phyloP scores from a whole-genome alignment of 2,888 invertebrate genomes.

The Noctua comes region DNA sequence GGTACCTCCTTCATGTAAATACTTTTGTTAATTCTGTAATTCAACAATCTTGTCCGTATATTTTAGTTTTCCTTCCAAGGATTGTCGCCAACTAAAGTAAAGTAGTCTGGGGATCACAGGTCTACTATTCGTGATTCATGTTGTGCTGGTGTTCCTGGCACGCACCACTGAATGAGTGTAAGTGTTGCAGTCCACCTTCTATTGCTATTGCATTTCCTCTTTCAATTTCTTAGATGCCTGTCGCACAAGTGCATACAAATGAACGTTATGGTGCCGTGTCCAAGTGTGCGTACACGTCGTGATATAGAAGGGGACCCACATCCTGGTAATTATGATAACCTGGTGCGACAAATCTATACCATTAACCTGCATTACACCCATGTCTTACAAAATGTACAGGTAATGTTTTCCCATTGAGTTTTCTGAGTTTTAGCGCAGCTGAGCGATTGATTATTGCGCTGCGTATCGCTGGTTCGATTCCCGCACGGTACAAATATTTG shows the following conservation, averaged over 20 bases:
- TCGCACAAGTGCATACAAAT: slow-evolving; percentile 5
- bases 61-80: too few relatives aligned
- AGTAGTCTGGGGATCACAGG: not conserved
- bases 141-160: slow-evolving; percentile 24
- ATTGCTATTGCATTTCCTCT: slow-evolving; percentile 10
- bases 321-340: not conserved
- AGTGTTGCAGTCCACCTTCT: not conserved
- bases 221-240: not conserved
- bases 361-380: too few relatives aligned
- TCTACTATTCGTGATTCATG: slow-evolving; percentile 11
- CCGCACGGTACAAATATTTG: too few relatives aligned
- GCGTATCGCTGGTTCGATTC: too few relatives aligned
- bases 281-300: not conserved
- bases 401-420: not conserved
- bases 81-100: not conserved
- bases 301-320: not conserved
- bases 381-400: too few relatives aligned
- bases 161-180: not conserved
- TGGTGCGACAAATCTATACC: slow-evolving; percentile 2
- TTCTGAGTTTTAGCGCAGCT: not conserved
- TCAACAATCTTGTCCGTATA: not conserved
- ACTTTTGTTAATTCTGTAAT: not conserved
- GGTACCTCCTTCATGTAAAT: not conserved
- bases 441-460: too few relatives aligned
- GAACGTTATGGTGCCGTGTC: not conserved